phyloP scores from a whole-genome alignment of 2,797 vertebrate species.

The Chelon labrosus region DNA sequence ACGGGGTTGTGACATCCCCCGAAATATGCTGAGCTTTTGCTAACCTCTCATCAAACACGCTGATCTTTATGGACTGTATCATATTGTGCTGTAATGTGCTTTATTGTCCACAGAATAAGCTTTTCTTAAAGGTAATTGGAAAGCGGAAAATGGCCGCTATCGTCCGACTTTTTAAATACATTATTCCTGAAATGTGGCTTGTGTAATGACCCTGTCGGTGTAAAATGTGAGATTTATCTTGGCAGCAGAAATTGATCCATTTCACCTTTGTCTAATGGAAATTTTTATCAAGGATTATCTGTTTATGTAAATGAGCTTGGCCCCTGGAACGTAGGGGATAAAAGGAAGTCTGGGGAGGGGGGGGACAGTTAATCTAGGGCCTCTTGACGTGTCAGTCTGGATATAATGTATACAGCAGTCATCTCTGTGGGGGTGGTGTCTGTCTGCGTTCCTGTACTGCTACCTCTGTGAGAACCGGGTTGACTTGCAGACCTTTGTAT shows the following conservation, averaged over 20 bases:
- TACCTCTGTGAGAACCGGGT: slow-evolving; percentile 22
- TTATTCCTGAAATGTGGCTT: slow-evolving; percentile 98
- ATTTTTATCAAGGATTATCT: slow-evolving; percentile 99
- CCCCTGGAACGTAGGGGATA: slow-evolving; percentile 87
- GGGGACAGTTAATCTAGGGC: slow-evolving; percentile 92
- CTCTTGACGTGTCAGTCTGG: slow-evolving; percentile 88
- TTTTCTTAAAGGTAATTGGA: slow-evolving; percentile 99
- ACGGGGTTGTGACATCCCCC: slow-evolving; percentile 92
- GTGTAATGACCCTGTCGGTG: slow-evolving; percentile 99
- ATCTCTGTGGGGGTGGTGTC: slow-evolving; percentile 60
- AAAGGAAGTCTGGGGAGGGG: slow-evolving; percentile 84
- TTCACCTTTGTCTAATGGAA: slow-evolving; percentile 99
- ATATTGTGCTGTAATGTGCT: slow-evolving; percentile 99
- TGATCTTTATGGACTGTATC: slow-evolving; percentile 99
- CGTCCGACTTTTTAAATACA: slow-evolving; percentile 96
- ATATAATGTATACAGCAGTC: slow-evolving; percentile 77
- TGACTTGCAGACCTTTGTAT: slow-evolving; percentile 17
- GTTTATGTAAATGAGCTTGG: slow-evolving; percentile 99
- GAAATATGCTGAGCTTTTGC: slow-evolving; percentile 99
- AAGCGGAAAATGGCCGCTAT: slow-evolving; percentile 98
- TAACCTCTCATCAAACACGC: slow-evolving; percentile 99
- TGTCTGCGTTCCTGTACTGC: slow-evolving; percentile 14
- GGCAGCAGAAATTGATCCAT: slow-evolving; percentile 99
- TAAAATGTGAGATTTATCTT: slow-evolving; percentile 99
- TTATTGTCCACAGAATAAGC: slow-evolving; percentile 99